Conservation (phyloP, 2,113 vertebrate genomes). For the Carassius carassius region DNA sequence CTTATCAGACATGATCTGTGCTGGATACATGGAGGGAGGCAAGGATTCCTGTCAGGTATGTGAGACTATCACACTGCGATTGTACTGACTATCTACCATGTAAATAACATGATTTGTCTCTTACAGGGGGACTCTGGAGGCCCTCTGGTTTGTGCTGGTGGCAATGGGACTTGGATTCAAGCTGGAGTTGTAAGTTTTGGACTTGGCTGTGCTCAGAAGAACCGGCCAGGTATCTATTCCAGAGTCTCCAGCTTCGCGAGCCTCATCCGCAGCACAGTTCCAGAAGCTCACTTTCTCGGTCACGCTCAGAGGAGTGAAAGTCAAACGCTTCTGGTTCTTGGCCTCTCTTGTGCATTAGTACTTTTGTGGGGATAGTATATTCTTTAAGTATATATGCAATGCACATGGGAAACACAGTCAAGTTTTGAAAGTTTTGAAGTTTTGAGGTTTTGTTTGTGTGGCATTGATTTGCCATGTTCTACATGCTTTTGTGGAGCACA, state of each 20-base stretch:
- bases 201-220: conserved; percentile 57
- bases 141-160: conserved; percentile 59
- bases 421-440: too few relatives aligned
- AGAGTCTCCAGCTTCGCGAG: conserved; percentile 52
- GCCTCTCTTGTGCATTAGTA: conserved; percentile 14
- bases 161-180: conserved; percentile 62
- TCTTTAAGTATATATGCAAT: not conserved
- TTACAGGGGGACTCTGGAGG: conserved; percentile 65
- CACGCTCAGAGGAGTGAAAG: not conserved
- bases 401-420: not conserved
- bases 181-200: conserved; percentile 65
- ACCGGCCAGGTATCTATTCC: conserved; percentile 61
- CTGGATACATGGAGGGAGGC: conserved; percentile 57
- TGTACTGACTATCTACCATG: not conserved
- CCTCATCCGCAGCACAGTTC: conserved; percentile 51
- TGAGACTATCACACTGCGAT: not conserved
- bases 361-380: conserved; percentile 25
- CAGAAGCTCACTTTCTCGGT: conserved; percentile 46
- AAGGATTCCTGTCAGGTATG: conserved; percentile 65
- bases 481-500: not conserved
- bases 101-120: not conserved
- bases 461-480: conserved; percentile 2
- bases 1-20: conserved; percentile 63
- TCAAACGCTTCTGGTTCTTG: conserved; percentile 15
- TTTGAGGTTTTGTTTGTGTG: not conserved